Conservation (phyloP, 2,797 vertebrate genomes). For the Aeoliscus strigatus region DNA sequence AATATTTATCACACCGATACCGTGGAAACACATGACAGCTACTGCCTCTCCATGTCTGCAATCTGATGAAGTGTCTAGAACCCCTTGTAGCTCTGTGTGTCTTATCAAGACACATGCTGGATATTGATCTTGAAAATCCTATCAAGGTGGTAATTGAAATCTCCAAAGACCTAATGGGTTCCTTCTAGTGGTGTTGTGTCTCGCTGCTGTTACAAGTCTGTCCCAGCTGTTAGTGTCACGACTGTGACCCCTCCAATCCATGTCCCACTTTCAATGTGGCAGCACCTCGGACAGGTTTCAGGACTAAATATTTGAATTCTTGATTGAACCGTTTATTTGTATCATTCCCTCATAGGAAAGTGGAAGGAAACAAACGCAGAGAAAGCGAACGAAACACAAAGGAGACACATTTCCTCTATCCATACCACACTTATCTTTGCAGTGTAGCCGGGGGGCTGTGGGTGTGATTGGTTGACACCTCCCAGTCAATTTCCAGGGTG, state of each 20-base stretch:
- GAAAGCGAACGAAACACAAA: too few relatives aligned
- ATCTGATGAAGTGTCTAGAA: conserved; percentile 8
- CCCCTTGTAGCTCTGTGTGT: conserved; percentile 21
- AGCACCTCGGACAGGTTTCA: background rate
- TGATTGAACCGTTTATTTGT: background rate
- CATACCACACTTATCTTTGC: too few relatives aligned
- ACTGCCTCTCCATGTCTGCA: conserved; percentile 6
- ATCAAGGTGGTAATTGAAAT: conserved; percentile 69
- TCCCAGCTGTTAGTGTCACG: conserved; percentile 33
- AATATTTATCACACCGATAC: conserved; percentile 47
- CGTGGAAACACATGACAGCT: conserved; percentile 16
- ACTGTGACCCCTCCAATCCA: conserved; percentile 2
- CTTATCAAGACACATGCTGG: conserved; percentile 42
- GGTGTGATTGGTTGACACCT: too few relatives aligned
- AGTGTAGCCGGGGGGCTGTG: too few relatives aligned
- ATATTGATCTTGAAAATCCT: conserved; percentile 62
- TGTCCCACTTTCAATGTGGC: conserved; percentile 8
- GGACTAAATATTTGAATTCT: background rate
- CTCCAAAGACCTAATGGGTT: conserved; percentile 65
- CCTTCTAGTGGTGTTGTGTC: conserved; percentile 35
- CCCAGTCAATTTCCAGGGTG: too few relatives aligned
- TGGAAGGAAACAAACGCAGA: too few relatives aligned
- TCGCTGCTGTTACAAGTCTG: conserved; percentile 33
- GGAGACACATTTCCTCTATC: too few relatives aligned
- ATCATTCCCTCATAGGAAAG: background rate